Evolutionary conservation across 2,797 vertebrate species (phyloP), one percentile per base, ranked within the genome.

Genomic region (Psittacula derbiana): DNA sequence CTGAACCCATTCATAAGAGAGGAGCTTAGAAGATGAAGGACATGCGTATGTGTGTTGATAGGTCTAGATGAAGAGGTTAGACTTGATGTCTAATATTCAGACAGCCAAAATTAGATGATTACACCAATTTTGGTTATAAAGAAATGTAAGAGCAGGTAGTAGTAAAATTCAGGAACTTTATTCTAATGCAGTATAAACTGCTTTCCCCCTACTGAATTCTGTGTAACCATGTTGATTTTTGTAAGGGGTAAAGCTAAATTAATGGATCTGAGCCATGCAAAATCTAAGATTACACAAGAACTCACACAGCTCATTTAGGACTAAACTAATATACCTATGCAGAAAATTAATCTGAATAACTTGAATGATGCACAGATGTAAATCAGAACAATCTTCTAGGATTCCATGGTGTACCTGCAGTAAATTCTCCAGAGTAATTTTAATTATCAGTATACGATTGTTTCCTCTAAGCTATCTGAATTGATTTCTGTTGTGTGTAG

Each of bases 401-500:
- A 76, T 79, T 55, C 25, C 25, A n/a, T 3, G 10, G 14, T 0
- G 0, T 72, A 70, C 19, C 16, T 50, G 28, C 58, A 90, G 33
- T 16, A 79, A 79, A 88, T 41, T 85, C 13, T 82, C n/a, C 18
- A 76, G n/a, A 85, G 28, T 23, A 31, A 24, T 92, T 94, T 67
- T 11, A 80, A 49, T 61, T 78, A 70, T 40, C 33, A 53, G n/a
- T 80, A 88, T 52, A 49, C 3, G 38, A 25, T 36, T 70, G 36
- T 57, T 94, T 79, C 12, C 16, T 55, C 41, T 83, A 80, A 61
- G 14, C 28, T 88, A 75, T 14, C 17, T 49, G 30, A 73, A 71
- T 4, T 50, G 17, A 16, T 58, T 71, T 80, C 3, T 81, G n/a
- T 2, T 13, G 4, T 1, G 2, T 1, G 17, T 11, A 27, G 19